These are phyloP conservation scores for Digitonthophagus gazella DNA, from an alignment of 2,888 invertebrate species.

Conservation along the genomic window DNA sequence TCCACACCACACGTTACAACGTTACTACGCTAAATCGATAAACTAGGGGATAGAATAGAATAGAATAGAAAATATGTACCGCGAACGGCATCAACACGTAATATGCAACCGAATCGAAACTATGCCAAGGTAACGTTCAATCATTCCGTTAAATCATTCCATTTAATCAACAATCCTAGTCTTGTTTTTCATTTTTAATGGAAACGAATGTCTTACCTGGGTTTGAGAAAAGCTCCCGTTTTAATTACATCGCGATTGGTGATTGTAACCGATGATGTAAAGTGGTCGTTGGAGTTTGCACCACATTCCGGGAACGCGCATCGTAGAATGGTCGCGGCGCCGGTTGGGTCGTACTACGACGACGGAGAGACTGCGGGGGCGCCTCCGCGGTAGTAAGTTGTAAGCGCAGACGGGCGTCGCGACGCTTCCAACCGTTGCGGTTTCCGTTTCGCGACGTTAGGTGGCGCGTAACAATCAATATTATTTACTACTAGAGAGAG, in stretches of 20 bases:
- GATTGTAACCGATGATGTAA: no score
- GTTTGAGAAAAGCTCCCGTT: not conserved
- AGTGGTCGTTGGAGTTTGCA: not conserved
- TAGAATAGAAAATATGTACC: not conserved
- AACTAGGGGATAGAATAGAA: not conserved
- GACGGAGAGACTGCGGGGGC: not conserved
- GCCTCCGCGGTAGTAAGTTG: not conserved
- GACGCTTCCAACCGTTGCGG: not conserved
- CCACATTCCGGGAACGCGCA: not conserved
- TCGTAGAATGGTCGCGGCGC: not conserved
- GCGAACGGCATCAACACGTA: not conserved
- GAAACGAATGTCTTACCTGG: no score
- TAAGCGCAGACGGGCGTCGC: not conserved
- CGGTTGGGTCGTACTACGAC: not conserved
- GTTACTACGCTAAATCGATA: not conserved
- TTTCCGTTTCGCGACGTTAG: not conserved
- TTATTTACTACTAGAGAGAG: constrained; percentile 17
- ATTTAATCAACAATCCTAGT: no score
- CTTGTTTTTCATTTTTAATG: no score
- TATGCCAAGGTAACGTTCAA: not conserved
- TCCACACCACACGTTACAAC: not conserved
- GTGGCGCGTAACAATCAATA: constrained; percentile 32
- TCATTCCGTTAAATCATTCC: no score
- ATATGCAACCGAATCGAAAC: not conserved
- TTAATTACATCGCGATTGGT: not conserved